phyloP scores from a whole-genome alignment of 2,797 vertebrate species.

The Masticophis lateralis region DNA sequence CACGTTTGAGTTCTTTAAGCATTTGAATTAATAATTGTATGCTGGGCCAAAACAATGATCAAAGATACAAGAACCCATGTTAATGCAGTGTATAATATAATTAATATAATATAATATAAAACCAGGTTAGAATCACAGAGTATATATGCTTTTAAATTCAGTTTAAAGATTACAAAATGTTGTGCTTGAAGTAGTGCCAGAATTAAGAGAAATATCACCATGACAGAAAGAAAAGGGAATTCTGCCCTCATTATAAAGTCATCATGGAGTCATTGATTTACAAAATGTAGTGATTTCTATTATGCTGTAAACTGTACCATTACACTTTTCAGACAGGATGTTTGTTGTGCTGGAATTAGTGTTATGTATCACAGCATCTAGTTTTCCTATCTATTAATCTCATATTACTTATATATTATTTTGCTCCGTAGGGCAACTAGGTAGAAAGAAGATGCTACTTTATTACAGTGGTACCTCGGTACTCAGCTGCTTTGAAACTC shows the following conservation, averaged over 20 bases:
- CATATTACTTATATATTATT: not conserved
- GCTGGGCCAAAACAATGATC: not conserved
- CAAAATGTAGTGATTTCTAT: not conserved
- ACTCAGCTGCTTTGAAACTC: not conserved
- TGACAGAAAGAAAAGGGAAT: not conserved
- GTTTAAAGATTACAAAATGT: not conserved
- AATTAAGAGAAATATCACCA: not conserved
- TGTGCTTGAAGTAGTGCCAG: not conserved
- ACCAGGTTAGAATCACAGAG: not conserved
- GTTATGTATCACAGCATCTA: not conserved
- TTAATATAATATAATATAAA: too few relatives aligned
- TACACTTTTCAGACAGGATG: not conserved
- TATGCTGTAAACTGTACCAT: not conserved
- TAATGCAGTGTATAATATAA: not conserved
- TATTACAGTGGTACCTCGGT: not conserved
- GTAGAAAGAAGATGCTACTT: not conserved
- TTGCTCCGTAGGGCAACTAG: not conserved
- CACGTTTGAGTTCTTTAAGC: not conserved
- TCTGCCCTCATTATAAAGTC: not conserved
- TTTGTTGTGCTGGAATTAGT: not conserved
- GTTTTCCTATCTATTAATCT: not conserved
- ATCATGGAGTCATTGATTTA: not conserved
- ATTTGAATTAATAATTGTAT: not conserved
- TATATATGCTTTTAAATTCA: not conserved
- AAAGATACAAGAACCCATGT: not conserved